These are phyloP conservation scores for Staurois parvus DNA, from an alignment of 2,797 vertebrate species.

Conservation along the genomic window DNA sequence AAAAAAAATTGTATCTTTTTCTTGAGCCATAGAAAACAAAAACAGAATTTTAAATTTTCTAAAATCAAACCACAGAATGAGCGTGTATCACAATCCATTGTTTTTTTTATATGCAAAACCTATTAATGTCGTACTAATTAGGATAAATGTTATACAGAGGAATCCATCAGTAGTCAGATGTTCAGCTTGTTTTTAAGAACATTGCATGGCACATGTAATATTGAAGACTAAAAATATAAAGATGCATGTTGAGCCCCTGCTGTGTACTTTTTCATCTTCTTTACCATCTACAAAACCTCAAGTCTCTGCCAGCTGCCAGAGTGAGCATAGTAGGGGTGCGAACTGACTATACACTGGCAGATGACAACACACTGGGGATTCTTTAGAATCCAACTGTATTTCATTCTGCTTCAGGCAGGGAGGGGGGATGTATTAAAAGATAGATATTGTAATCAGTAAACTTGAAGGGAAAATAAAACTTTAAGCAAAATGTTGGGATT, in stretches of 20 bases:
- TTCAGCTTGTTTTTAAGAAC: conserved; percentile 7
- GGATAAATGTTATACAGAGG: conserved; percentile 1
- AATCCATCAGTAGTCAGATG: not conserved
- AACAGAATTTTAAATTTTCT: too few species aligned
- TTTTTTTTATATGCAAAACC: not conserved
- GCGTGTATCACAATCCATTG: not conserved
- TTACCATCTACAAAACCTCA: conserved; percentile 23
- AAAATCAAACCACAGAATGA: not conserved
- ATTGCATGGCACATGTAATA: not conserved
- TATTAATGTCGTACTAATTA: not conserved
- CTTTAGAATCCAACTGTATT: conserved; percentile 19
- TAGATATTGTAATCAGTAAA: too few species aligned
- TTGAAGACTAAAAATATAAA: conserved; percentile 30
- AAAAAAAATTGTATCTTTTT: too few species aligned
- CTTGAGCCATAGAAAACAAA: too few species aligned
- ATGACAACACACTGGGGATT: conserved; percentile 42
- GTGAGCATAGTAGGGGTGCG: conserved; percentile 26
- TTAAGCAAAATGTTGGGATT: not conserved
- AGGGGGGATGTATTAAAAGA: not conserved
- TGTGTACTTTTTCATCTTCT: conserved; percentile 46
- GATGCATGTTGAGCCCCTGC: conserved; percentile 35
- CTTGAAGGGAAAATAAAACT: not conserved
- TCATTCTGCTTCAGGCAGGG: conserved; percentile 7
- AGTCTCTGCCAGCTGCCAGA: conserved; percentile 31
- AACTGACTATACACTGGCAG: conserved; percentile 53